Conservation (phyloP, 2,888 invertebrate species). For the Scaptomyza cyrtandrae region DNA sequence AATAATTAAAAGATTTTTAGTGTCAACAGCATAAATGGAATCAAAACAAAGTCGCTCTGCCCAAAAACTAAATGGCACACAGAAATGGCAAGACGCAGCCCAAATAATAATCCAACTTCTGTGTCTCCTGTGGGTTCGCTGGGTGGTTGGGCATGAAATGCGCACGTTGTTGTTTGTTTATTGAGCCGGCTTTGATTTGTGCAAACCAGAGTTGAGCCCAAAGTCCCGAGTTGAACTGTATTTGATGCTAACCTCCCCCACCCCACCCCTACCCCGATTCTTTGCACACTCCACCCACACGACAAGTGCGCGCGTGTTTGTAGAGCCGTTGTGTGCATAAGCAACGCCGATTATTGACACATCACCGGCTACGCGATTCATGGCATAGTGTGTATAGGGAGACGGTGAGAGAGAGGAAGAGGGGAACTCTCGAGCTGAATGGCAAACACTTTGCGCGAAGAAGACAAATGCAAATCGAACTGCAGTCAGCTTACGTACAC, state of each 20-base stretch:
- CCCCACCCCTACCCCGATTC: background rate
- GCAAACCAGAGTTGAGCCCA: constrained; percentile 36
- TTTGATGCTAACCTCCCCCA: constrained; percentile 37
- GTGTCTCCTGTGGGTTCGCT: constrained; percentile 9
- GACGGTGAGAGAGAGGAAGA: background rate
- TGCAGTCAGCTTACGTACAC: constrained; percentile 33
- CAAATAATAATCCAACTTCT: constrained; percentile 37
- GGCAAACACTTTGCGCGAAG: constrained; percentile 45
- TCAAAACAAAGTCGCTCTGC: constrained; percentile 70
- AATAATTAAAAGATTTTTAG: constrained; percentile 78
- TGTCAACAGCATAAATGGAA: constrained; percentile 79
- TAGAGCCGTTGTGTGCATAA: constrained; percentile 73
- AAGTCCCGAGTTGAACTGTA: constrained; percentile 35
- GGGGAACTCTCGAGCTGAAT: constrained; percentile 33
- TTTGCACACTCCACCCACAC: background rate
- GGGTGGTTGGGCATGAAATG: constrained; percentile 59
- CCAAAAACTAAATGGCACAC: constrained; percentile 57
- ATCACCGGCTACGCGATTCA: constrained; percentile 53
- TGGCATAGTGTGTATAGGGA: too few species aligned
- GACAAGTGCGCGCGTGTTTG: constrained; percentile 75
- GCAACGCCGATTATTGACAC: constrained; percentile 76
- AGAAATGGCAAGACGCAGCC: constrained; percentile 43
- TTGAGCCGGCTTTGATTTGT: constrained; percentile 75
- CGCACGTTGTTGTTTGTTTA: constrained; percentile 70
- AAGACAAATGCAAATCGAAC: constrained; percentile 69